These are phyloP conservation scores for Esox masquinongy DNA, from an alignment of 2,797 vertebrate species.

Conservation along the genomic window DNA sequence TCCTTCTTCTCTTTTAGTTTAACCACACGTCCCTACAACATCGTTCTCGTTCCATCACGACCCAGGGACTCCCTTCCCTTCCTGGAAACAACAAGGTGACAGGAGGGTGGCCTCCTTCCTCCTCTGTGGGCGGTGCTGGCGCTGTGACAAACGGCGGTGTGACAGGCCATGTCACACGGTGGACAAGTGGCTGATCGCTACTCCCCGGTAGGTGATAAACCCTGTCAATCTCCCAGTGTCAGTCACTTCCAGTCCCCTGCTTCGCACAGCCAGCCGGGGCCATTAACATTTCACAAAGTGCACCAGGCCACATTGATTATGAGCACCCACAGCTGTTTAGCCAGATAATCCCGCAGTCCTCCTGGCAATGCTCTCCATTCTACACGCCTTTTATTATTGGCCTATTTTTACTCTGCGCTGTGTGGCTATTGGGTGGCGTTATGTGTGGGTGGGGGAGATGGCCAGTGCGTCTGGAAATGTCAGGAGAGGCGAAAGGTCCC, in stretches of 20 bases:
- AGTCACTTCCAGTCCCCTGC: slow-evolving; percentile 5
- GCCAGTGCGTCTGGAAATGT: slow-evolving; percentile 8
- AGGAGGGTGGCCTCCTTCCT: neutral
- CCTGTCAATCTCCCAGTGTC: slow-evolving; percentile 62
- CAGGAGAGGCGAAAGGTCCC: slow-evolving; percentile 8
- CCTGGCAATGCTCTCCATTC: slow-evolving; percentile 38
- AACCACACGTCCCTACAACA: slow-evolving; percentile 15
- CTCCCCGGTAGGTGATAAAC: slow-evolving; percentile 57
- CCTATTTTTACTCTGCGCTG: slow-evolving; percentile 16
- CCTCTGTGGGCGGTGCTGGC: slow-evolving; percentile 33
- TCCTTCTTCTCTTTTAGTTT: neutral
- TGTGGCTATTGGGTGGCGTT: slow-evolving; percentile 9
- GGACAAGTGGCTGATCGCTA: slow-evolving; percentile 59
- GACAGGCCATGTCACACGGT: slow-evolving; percentile 64
- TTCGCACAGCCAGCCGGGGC: slow-evolving; percentile 15
- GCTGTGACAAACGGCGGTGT: slow-evolving; percentile 63
- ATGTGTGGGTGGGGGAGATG: neutral
- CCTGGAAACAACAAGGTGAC: slow-evolving; percentile 3
- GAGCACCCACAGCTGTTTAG: slow-evolving; percentile 63
- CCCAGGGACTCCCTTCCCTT: slow-evolving; percentile 19
- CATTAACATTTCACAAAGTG: slow-evolving; percentile 68
- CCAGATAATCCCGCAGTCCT: slow-evolving; percentile 45
- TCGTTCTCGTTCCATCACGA: slow-evolving; percentile 36
- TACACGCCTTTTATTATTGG: slow-evolving; percentile 29
- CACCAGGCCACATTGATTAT: slow-evolving; percentile 48